phyloP scores from a whole-genome alignment of 2,888 invertebrate species.

The Nemoura dubitans region DNA sequence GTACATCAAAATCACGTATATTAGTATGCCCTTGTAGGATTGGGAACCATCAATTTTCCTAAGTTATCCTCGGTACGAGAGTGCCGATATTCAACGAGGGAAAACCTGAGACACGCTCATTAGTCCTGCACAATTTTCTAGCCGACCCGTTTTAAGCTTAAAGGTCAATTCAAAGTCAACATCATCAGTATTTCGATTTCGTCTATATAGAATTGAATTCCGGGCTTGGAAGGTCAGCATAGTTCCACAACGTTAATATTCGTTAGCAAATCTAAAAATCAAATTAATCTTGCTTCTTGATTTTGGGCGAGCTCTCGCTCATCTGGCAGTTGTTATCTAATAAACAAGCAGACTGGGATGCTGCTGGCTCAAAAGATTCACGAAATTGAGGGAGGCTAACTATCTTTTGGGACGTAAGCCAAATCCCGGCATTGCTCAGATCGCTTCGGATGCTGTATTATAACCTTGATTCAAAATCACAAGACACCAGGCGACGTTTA shows the following conservation, averaged over 20 bases:
- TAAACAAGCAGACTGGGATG: not conserved
- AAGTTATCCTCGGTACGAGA: no score
- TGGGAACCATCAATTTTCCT: no score
- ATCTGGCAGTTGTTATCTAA: not conserved
- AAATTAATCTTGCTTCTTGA: not conserved
- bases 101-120: no score
- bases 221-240: not conserved
- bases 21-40: no score
- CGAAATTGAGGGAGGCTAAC: not conserved
- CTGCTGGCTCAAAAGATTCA: not conserved
- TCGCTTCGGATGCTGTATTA: not conserved
- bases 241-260: not conserved
- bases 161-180: no score
- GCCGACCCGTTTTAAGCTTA: no score
- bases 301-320: not conserved
- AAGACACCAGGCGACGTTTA: not conserved
- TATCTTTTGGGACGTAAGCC: not conserved
- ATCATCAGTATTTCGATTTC: no score
- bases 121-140: no score
- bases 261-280: not conserved
- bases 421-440: not conserved
- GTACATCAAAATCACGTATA: no score
- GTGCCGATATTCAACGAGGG: no score
- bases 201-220: no score
- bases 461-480: slow-evolving; percentile 2